Evolutionary conservation across 2,797 vertebrate genomes (phyloP).

Genomic region (Orientallactaga sibirica): DNA sequence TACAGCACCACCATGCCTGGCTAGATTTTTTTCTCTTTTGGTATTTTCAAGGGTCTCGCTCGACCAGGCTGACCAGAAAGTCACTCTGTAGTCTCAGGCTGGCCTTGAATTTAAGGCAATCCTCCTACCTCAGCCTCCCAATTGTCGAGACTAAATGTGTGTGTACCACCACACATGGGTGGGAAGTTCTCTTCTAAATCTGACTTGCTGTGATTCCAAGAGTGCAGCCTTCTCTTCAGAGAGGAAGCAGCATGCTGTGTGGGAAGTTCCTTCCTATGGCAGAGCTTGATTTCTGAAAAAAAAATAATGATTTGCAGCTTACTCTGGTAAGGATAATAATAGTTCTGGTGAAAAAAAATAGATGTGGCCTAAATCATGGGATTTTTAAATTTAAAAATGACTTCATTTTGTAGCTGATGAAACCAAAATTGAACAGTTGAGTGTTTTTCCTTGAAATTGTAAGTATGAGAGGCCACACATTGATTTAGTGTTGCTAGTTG

Average conservation of each 20-base stretch:
- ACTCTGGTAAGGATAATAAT: slow-evolving; percentile 29
- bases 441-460: neutral
- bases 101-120: no score
- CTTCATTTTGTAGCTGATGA: slow-evolving; percentile 51
- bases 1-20: no score
- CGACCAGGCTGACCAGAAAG: no score
- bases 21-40: no score
- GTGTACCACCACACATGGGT: no score
- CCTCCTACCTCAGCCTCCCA: no score
- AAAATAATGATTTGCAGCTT: slow-evolving; percentile 52
- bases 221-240: neutral
- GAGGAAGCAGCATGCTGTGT: neutral
- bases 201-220: slow-evolving; percentile 5
- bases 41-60: no score
- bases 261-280: slow-evolving; percentile 8
- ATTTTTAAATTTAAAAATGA: slow-evolving; percentile 48
- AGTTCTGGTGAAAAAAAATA: slow-evolving; percentile 10
- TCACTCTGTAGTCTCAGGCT: no score
- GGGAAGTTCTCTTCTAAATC: slow-evolving; percentile 24
- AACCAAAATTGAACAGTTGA: slow-evolving; percentile 42
- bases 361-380: slow-evolving; percentile 17
- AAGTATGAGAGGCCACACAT: neutral
- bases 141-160: no score
- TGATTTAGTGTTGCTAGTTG: slow-evolving; percentile 30
- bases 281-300: slow-evolving; percentile 38